A percentile compares a stretch with the other conserved stretches of the same genome.
These are phyloP conservation scores for Zophobas morio DNA, from an alignment of 1,140 invertebrate genomes.

Conservation along the genomic window DNA sequence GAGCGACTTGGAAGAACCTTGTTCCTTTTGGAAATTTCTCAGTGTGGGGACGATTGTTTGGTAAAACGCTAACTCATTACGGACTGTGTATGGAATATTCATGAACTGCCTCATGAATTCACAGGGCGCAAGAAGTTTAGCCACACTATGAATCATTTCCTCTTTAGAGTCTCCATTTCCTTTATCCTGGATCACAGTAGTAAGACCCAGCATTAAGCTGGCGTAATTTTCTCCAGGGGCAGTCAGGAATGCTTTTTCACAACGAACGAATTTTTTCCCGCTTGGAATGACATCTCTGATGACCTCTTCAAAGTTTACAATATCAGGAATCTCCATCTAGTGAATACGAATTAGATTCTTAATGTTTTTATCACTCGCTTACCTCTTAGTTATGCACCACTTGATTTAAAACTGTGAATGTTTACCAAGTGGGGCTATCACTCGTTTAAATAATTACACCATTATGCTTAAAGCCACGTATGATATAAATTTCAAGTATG, in stretches of 20 bases:
- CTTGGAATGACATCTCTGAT: too few relatives aligned
- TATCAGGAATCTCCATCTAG: background rate
- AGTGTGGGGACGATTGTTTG: slow-evolving; percentile 66
- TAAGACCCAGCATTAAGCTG: slow-evolving; percentile 69
- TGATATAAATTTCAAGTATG: too few relatives aligned
- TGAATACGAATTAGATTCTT: background rate
- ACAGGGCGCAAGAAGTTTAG: slow-evolving; percentile 70
- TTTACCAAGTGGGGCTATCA: too few relatives aligned
- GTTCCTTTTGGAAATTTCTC: slow-evolving; percentile 66
- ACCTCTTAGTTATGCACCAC: too few relatives aligned
- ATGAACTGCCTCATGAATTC: slow-evolving; percentile 69
- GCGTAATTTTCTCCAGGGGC: slow-evolving; percentile 72
- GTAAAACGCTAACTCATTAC: slow-evolving; percentile 72
- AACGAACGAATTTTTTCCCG: background rate
- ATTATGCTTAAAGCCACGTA: too few relatives aligned
- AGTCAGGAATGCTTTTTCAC: slow-evolving; percentile 65
- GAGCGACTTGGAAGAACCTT: slow-evolving; percentile 62
- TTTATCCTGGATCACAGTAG: background rate
- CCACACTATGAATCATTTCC: slow-evolving; percentile 67
- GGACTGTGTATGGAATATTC: slow-evolving; percentile 70
- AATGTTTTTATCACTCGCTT: background rate
- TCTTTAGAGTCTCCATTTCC: slow-evolving; percentile 54
- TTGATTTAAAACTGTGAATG: too few relatives aligned
- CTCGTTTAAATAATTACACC: too few relatives aligned
- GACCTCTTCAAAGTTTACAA: background rate